A percentile compares a stretch with the other conserved stretches of the same genome.
Evolutionary conservation across 35 echinoderm and acorn worm genomes (phyloP).

Genomic region (Heliocidaris erythrogramma): DNA sequence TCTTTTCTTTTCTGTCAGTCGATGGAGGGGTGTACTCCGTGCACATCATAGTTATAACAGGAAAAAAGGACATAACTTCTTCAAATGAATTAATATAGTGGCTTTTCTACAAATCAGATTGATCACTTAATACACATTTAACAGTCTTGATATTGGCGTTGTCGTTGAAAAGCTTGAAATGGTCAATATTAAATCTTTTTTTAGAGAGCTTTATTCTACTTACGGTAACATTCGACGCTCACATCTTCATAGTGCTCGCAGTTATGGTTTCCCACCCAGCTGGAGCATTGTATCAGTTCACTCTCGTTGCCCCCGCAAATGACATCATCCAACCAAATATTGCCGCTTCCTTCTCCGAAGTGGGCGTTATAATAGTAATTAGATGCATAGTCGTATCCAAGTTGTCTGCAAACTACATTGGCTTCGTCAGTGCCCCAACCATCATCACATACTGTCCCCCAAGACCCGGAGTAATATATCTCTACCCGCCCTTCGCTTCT

Average conservation of each 20-base stretch:
- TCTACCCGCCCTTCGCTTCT: not conserved
- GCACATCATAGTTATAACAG: too few relatives aligned
- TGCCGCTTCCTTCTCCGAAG: not conserved
- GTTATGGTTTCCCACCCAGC: not conserved
- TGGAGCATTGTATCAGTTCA: not conserved
- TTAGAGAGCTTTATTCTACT: not conserved
- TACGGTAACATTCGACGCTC: not conserved
- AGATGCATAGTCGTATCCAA: not conserved
- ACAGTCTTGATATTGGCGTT: too few relatives aligned
- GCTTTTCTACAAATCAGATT: too few relatives aligned
- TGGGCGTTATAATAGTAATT: not conserved
- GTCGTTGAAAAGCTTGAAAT: too few relatives aligned
- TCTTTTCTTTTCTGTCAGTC: too few relatives aligned
- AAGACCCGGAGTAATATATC: not conserved
- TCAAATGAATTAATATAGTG: too few relatives aligned
- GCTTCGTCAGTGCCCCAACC: not conserved
- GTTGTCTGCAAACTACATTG: conserved; percentile 16
- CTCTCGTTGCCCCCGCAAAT: not conserved
- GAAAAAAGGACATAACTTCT: too few relatives aligned
- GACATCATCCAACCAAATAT: not conserved
- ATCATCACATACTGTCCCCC: conserved; percentile 5
- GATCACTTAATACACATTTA: too few relatives aligned
- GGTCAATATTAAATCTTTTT: too few relatives aligned
- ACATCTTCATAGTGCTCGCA: not conserved
- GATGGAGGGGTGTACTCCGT: too few relatives aligned